These are phyloP conservation scores for Isichthys henryi DNA, from an alignment of 2,113 vertebrate genomes.

Conservation along the genomic window DNA sequence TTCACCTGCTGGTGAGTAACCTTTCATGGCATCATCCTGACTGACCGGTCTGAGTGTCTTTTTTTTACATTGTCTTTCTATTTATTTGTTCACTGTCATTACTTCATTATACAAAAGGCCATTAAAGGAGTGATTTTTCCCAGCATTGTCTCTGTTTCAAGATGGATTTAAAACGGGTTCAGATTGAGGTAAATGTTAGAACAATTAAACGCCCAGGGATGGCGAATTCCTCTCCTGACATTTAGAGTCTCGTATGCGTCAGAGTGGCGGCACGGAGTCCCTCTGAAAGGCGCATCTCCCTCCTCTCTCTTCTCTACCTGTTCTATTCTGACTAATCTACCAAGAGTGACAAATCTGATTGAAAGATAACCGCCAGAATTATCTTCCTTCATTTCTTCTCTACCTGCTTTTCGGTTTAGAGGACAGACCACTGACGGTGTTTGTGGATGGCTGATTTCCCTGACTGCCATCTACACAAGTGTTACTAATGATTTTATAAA, in stretches of 20 bases:
- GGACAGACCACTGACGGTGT: constrained; percentile 88
- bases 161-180: constrained; percentile 5
- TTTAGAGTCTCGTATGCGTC: background rate
- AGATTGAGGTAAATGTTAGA: constrained; percentile 13
- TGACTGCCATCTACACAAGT: constrained; percentile 96
- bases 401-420: background rate
- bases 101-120: constrained; percentile 26
- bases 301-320: background rate
- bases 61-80: background rate
- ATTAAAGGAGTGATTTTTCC: background rate
- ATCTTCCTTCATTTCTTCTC: constrained; percentile 28
- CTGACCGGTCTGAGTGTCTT: background rate
- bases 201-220: background rate
- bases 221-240: constrained; percentile 8
- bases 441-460: constrained; percentile 91
- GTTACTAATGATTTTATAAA: constrained; percentile 99
- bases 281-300: background rate
- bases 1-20: background rate
- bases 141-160: constrained; percentile 8
- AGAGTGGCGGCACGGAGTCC: background rate
- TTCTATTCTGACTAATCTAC: constrained; percentile 6
- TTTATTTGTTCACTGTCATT: background rate
- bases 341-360: constrained; percentile 14
- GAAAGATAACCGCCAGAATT: constrained; percentile 13
- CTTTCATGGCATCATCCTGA: background rate